Evolutionary conservation across 2,888 invertebrate species (phyloP).

Genomic region (Conus canariensis): DNA sequence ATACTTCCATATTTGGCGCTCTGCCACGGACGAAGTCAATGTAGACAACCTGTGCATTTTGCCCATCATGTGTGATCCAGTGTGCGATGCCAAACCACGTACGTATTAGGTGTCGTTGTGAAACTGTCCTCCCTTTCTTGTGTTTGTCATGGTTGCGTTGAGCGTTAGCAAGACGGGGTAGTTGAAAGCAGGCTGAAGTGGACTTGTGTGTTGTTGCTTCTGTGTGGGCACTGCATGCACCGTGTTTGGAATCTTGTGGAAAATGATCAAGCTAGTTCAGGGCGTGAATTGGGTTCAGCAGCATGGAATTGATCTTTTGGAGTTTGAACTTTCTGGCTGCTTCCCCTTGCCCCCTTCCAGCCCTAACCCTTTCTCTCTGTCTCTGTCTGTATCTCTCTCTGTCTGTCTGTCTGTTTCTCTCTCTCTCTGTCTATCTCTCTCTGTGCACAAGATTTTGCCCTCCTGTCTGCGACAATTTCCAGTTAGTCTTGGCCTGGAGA

Average conservation of each 20-base stretch:
- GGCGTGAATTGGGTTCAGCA: too few relatives aligned
- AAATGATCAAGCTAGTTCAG: neutral
- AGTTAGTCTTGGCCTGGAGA: neutral
- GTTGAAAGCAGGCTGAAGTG: too few relatives aligned
- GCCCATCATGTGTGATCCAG: neutral
- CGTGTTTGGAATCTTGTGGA: neutral
- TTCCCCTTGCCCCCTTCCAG: neutral
- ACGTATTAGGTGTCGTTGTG: neutral
- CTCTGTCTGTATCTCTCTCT: neutral
- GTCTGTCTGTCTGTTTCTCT: neutral
- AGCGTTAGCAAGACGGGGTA: too few relatives aligned
- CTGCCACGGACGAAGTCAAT: neutral
- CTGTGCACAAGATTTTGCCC: neutral
- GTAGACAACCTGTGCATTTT: slow-evolving; percentile 24
- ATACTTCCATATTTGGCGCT: neutral
- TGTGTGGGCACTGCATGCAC: neutral
- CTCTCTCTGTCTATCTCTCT: too few relatives aligned
- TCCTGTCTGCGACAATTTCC: neutral
- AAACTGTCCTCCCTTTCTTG: neutral
- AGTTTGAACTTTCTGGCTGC: neutral
- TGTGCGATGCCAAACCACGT: neutral
- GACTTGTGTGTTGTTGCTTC: neutral
- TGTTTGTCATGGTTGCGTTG: neutral
- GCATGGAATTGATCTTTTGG: too few relatives aligned
- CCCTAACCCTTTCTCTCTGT: neutral